Percentiles rank a stretch among this genome's conserved stretches.
Evolutionary conservation across 2,888 invertebrate genomes (phyloP).

Genomic region (Pocota personata): DNA sequence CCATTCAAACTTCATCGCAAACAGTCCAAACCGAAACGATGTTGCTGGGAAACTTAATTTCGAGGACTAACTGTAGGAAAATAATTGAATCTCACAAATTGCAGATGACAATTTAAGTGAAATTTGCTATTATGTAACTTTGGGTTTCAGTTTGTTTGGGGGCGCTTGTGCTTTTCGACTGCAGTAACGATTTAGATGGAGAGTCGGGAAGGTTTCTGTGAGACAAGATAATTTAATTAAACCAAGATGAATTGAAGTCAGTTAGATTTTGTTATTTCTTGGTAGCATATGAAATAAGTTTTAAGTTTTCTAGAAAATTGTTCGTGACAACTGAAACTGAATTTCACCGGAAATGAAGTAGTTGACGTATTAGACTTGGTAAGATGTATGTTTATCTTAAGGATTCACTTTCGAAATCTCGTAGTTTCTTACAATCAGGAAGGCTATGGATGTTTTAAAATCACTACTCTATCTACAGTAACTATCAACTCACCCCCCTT

Average conservation of each 20-base stretch:
- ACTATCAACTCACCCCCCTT: too few species aligned
- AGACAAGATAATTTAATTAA: constrained; percentile 13
- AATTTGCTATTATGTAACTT: constrained; percentile 58
- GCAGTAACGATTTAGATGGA: background rate
- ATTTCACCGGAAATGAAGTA: too few species aligned
- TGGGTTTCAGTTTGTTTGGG: constrained; percentile 11
- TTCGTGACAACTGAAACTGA: too few species aligned
- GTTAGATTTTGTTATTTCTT: background rate
- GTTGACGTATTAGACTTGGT: too few species aligned
- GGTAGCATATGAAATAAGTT: too few species aligned
- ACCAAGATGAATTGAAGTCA: background rate
- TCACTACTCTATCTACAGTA: too few species aligned
- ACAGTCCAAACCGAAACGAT: constrained; percentile 30
- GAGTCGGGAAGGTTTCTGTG: background rate
- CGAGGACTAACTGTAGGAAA: constrained; percentile 59
- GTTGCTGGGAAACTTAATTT: constrained; percentile 64
- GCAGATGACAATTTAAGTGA: constrained; percentile 73
- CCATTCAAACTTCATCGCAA: constrained; percentile 51
- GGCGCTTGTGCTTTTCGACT: constrained; percentile 4
- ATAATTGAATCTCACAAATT: constrained; percentile 72
- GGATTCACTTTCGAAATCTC: too few species aligned
- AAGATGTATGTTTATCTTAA: too few species aligned
- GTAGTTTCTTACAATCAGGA: too few species aligned
- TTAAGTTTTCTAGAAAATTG: too few species aligned
- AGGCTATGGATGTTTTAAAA: too few species aligned